Evolutionary conservation across 2,888 invertebrate species (phyloP), one percentile per base, ranked within the genome.

Genomic region (Euspilapteryx auroguttella): DNA sequence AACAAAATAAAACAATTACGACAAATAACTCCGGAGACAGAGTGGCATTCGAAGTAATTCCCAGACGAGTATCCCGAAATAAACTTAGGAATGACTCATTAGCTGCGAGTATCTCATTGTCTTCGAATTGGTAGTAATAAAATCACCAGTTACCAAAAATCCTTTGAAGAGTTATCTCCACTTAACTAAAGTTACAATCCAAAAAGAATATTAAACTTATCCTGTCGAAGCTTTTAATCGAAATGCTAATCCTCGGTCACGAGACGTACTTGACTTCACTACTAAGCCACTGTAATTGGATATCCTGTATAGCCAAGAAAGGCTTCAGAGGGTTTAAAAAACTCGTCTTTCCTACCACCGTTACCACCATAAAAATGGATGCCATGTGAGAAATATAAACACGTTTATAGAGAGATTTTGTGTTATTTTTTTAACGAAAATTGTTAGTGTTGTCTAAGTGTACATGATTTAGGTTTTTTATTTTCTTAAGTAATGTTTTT

Each of bases 1-100:
- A 27, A 36, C 37, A 39, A 35, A 31, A 31, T 28, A 25, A 20
- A 37, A 44, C 41, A 52, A 52, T 45, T n/a, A n/a, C n/a, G 43
- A 49, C 48, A 47, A 49, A 52, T 28, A 17, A 24, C 30, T 27
- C 27, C 30, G n/a, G n/a, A 32, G 12, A 27, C 29, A 30, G 30
- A 25, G 22, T 41, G 44, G 50, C 53, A 51, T 47, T 54, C 53
- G 44, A 47, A 49, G 49, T 56, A 54, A 62, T 62, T 55, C 53
- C 50, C 62, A 68, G 65, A 66, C 65, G 55, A n/a, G n/a, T n/a
- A 40, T 56, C 58, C 55, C 44, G 42, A 66, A 69, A 71, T 65
- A 64, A 51, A 55, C 48, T 43, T 44, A 41, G 12, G 8, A 27
- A 6, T 27, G 27, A 10, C 13, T 21, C 12, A 14, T 21, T 12